Base-by-base conservation (phyloP, 1,140 invertebrate species). In the Drosophila nigromelanica region DNA sequence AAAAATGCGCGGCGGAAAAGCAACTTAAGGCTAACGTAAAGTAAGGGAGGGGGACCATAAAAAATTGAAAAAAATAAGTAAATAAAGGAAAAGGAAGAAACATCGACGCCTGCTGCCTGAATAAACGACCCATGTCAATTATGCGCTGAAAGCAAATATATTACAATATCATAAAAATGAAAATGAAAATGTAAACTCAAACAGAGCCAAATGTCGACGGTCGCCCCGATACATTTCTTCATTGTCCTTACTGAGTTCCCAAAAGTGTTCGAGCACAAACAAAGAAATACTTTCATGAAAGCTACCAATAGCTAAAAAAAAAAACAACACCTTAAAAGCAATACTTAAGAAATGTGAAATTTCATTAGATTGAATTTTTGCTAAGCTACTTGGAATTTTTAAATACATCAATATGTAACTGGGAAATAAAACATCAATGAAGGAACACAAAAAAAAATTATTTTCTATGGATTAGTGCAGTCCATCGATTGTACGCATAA, bases 111-210 rank as follows among this genome's bases (percentile, higher is more conserved):
- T 54, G 77, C 59, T 78, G 78, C 77, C 76, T 73, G 68, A 87
- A 73, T 76, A 79, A 89, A 82, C 79, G 83, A 87, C 83, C 83
- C 83, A 87, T 87, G 83, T 87, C 83, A 87, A 87, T 87, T 87
- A 89, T 80, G 83, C 86, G 78, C 83, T 87, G 83, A 87, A 87
- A 89, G 83, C 83, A 87, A 87, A 87, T 87, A 89, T 87, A 87
- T 89, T 80, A 89, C 83, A 89, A 87, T 87, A 87, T 87, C 83
- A 89, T 86, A 86, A 86, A 89, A 87, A 81, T 78, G 78, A 77
- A 74, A 74, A 63, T 67, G 55, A 73, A 75, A 75, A 76, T 73
- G 64, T 72, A 76, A 87, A 82, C 75, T 81, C 79, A 82, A 89
- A 89, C 79, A 80, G 33, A 8, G 79, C 48, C 69, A 82, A 81